phyloP scores from a whole-genome alignment of 37 sponge, comb jelly and placozoan genomes.

The Eunapius fragilis region DNA sequence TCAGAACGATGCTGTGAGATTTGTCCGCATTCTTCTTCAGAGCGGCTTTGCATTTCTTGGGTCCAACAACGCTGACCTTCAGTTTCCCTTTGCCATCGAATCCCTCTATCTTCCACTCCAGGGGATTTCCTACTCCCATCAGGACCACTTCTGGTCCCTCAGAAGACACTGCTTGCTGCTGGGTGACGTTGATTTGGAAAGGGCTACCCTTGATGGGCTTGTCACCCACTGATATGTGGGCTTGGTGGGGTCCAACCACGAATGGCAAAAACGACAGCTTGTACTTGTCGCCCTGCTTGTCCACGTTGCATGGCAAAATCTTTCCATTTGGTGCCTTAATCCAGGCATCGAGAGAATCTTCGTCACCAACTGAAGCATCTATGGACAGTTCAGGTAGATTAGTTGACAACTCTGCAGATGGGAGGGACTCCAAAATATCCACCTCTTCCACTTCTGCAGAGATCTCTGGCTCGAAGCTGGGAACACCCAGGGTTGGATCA shows the following conservation, averaged over 20 bases:
- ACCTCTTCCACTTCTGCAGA: too few relatives aligned
- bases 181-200: conserved; percentile 27
- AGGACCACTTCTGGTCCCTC: not conserved
- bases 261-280: conserved; percentile 5
- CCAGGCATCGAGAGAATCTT: not conserved
- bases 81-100: not conserved
- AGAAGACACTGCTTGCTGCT: not conserved
- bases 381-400: not conserved
- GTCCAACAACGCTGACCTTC: not conserved
- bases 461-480: too few relatives aligned
- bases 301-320: not conserved
- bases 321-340: not conserved
- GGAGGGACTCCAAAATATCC: too few relatives aligned
- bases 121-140: not conserved
- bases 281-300: conserved; percentile 14
- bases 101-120: not conserved
- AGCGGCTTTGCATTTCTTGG: not conserved
- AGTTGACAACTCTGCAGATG: too few relatives aligned
- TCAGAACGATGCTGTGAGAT: not conserved
- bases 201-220: conserved; percentile 32
- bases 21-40: not conserved
- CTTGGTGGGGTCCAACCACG: conserved; percentile 1
- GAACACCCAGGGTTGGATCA: too few relatives aligned
- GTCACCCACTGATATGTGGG: conserved; percentile 15
- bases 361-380: not conserved